phyloP scores from a whole-genome alignment of 2,888 invertebrate species.

The Drosophila diplacantha region DNA sequence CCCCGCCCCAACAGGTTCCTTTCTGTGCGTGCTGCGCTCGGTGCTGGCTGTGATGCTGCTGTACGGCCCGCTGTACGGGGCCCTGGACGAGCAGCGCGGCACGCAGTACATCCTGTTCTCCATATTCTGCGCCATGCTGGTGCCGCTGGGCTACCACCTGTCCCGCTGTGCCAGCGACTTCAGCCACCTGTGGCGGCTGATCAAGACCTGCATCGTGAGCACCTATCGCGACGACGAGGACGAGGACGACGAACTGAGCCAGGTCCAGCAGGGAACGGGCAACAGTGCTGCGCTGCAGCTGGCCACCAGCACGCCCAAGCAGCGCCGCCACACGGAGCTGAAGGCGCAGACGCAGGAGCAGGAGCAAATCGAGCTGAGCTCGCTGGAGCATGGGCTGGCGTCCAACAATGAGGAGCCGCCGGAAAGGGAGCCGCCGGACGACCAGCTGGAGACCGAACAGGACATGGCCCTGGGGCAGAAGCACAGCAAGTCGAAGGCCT shows the following conservation, averaged over 20 bases:
- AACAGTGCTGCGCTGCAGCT: constrained; percentile 44
- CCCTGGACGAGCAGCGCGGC: constrained; percentile 88
- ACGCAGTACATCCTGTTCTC: constrained; percentile 96
- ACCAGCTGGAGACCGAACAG: constrained; percentile 29
- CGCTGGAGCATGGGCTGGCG: constrained; percentile 58
- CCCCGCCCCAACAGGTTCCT: constrained; percentile 78
- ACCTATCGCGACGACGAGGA: constrained; percentile 87
- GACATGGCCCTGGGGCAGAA: constrained; percentile 45
- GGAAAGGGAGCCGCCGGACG: constrained; percentile 50
- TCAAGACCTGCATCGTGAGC: constrained; percentile 85
- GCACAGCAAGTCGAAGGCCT: constrained; percentile 71
- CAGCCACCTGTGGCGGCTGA: constrained; percentile 90
- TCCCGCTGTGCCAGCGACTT: constrained; percentile 96
- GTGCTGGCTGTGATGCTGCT: constrained; percentile 87
- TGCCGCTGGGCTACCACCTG: constrained; percentile 93
- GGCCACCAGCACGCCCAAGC: constrained; percentile 43
- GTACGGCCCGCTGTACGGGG: constrained; percentile 92
- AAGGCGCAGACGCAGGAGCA: constrained; percentile 15
- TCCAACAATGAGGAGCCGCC: constrained; percentile 3
- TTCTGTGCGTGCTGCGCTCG: constrained; percentile 90
- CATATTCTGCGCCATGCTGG: constrained; percentile 92
- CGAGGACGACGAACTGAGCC: constrained; percentile 78
- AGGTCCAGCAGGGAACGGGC: constrained; percentile 19
- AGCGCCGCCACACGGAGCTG: constrained; percentile 11
- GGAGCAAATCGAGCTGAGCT: constrained; percentile 75